phyloP scores from a whole-genome alignment of 1,140 invertebrate species.

The Halictus rubicundus region DNA sequence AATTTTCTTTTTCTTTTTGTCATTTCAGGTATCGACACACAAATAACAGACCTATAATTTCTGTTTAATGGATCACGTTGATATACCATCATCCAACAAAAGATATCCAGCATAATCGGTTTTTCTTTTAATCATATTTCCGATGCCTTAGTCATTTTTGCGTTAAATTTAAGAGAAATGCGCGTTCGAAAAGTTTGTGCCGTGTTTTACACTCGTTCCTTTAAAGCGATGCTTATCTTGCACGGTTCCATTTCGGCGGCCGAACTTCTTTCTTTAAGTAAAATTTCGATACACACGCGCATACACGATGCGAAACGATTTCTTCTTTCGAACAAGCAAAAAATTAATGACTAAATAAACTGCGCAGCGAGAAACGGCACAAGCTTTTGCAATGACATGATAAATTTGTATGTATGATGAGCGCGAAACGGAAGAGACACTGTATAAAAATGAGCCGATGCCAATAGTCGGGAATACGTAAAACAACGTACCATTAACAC shows the following conservation, averaged over 20 bases:
- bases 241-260: too few relatives aligned
- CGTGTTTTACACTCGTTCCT: too few relatives aligned
- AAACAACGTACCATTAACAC: constrained; percentile 61
- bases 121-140: neutral
- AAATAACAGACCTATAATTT: neutral
- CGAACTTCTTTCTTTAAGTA: too few relatives aligned
- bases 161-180: constrained; percentile 67
- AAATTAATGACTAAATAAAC: too few relatives aligned
- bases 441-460: constrained; percentile 26
- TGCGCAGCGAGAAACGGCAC: too few relatives aligned
- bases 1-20: constrained; percentile 18
- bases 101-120: neutral
- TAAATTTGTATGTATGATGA: neutral
- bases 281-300: too few relatives aligned
- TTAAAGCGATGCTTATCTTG: too few relatives aligned
- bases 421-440: constrained; percentile 16
- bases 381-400: neutral
- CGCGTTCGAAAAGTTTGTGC: neutral
- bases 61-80: neutral
- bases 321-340: too few relatives aligned
- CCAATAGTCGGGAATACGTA: constrained; percentile 64
- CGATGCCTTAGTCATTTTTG: constrained; percentile 31
- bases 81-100: neutral
- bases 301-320: too few relatives aligned
- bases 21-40: constrained; percentile 42